Conservation (phyloP, 2,888 invertebrate genomes). For the Andrena minutula region DNA sequence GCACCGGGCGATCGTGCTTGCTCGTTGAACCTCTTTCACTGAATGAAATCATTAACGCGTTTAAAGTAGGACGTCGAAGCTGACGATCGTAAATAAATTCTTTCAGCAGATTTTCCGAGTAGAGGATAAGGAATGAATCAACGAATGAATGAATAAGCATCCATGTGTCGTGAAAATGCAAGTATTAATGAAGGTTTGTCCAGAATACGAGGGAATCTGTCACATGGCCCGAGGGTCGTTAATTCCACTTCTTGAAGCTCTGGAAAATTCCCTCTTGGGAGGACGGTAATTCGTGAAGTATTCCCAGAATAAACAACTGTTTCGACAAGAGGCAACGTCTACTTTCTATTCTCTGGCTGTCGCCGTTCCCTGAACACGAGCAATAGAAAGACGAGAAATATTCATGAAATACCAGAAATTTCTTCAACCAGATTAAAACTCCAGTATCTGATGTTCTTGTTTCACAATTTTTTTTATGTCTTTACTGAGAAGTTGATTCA, state of each 20-base stretch:
- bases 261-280: slow-evolving; percentile 39
- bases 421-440: neutral
- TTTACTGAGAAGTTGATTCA: neutral
- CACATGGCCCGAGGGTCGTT: neutral
- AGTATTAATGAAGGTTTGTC: neutral
- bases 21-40: neutral
- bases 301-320: slow-evolving; percentile 50
- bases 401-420: slow-evolving; percentile 24
- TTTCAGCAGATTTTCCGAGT: neutral
- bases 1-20: neutral
- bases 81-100: neutral
- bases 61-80: slow-evolving; percentile 5
- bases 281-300: slow-evolving; percentile 48
- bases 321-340: slow-evolving; percentile 52
- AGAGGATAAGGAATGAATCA: neutral
- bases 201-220: neutral
- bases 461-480: neutral
- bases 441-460: neutral
- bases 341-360: slow-evolving; percentile 65
- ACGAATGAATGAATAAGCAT: neutral
- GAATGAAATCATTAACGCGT: neutral
- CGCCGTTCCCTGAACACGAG: slow-evolving; percentile 34
- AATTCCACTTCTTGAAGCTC: slow-evolving; percentile 27
- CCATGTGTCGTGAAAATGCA: neutral
- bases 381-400: slow-evolving; percentile 47